Evolutionary conservation across 2,797 vertebrate species (phyloP).

Genomic region (Anas georgica): DNA sequence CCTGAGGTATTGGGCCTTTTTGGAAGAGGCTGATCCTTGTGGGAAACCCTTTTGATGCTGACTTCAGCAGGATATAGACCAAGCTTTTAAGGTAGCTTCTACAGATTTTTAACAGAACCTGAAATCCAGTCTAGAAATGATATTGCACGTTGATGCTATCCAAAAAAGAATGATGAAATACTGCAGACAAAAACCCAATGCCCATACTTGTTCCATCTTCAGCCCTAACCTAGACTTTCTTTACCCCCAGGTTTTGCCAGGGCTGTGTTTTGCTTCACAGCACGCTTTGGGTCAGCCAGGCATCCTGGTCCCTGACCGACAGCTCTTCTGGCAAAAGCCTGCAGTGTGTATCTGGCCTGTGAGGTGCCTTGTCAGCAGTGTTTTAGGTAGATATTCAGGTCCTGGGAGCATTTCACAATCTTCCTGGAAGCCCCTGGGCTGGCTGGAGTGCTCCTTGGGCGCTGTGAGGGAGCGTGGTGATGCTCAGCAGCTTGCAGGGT

Average conservation of each 20-base stretch:
- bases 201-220: not conserved
- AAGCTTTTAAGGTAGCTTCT: not conserved
- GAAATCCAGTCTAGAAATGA: not conserved
- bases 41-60: not conserved
- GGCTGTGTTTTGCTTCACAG: not conserved
- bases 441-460: not conserved
- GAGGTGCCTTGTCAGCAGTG: not conserved
- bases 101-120: not conserved
- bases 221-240: not conserved
- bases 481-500: constrained; percentile 16
- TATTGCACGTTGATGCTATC: not conserved
- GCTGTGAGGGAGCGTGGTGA: not conserved
- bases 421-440: not conserved
- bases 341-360: not conserved
- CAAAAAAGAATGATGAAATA: not conserved
- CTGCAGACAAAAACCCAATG: not conserved
- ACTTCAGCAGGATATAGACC: not conserved
- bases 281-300: not conserved
- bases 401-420: not conserved
- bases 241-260: not conserved
- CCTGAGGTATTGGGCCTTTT: not conserved
- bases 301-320: not conserved
- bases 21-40: not conserved
- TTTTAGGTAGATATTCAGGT: constrained; percentile 2
- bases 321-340: not conserved